Conservation (phyloP, 2,113 vertebrate genomes). For the Forbesichthys papilliferus region DNA sequence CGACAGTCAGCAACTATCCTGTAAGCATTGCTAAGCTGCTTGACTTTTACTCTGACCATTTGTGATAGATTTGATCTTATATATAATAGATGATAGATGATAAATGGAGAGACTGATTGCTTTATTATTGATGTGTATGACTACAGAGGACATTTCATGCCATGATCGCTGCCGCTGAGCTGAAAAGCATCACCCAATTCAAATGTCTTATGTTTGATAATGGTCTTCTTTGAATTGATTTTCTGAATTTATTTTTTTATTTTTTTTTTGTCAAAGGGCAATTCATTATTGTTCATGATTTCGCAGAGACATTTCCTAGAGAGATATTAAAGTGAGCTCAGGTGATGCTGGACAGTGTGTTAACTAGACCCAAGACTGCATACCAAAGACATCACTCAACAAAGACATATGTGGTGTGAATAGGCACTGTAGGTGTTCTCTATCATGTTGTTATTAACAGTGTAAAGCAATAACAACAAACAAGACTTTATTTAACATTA, state of each 20-base stretch:
- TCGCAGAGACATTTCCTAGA: constrained; percentile 23
- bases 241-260: too few relatives aligned
- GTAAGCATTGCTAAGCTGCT: constrained; percentile 55
- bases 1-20: constrained; percentile 56
- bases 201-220: background rate
- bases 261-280: constrained; percentile 6
- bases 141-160: background rate
- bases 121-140: background rate
- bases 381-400: background rate
- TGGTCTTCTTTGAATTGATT: constrained; percentile 10
- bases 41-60: background rate
- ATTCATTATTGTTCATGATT: constrained; percentile 20
- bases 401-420: background rate
- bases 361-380: background rate
- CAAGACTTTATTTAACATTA: background rate
- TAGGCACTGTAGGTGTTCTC: background rate
- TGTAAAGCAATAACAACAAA: background rate
- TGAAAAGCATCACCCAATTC: background rate
- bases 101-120: background rate
- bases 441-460: background rate
- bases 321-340: constrained; percentile 17
- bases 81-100: background rate
- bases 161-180: background rate
- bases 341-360: constrained; percentile 45
- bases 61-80: background rate